Percentiles rank a stretch among this genome's conserved stretches.
phyloP scores from a whole-genome alignment of 2,888 invertebrate species.

The Calameuta idolon region DNA sequence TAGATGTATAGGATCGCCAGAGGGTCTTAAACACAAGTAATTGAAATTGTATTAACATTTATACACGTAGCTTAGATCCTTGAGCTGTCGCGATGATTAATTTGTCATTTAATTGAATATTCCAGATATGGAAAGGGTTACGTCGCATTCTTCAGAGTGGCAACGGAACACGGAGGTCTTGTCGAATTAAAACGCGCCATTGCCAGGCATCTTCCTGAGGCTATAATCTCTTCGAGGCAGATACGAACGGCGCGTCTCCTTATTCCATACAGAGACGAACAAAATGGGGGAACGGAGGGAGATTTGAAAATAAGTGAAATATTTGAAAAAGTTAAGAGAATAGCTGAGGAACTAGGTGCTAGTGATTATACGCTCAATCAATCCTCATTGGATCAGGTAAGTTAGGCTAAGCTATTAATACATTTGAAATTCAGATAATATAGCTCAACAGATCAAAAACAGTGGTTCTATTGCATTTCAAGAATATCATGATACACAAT shows the following conservation, averaged over 20 bases:
- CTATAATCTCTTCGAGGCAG: constrained; percentile 67
- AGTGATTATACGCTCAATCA: constrained; percentile 73
- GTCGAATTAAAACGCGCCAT: constrained; percentile 61
- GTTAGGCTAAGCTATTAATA: constrained; percentile 10
- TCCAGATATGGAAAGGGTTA: constrained; percentile 72
- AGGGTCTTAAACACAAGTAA: constrained; percentile 73
- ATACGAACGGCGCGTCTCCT: constrained; percentile 68
- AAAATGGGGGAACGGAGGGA: constrained; percentile 50
- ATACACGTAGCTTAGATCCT: neutral
- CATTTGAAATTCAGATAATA: too few species aligned
- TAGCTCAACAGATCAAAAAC: too few species aligned
- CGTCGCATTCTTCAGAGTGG: constrained; percentile 67
- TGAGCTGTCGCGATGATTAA: neutral
- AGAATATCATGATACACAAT: neutral
- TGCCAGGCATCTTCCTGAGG: constrained; percentile 60
- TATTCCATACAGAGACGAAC: constrained; percentile 53
- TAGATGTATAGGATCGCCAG: constrained; percentile 71
- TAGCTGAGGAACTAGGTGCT: constrained; percentile 69
- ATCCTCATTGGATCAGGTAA: constrained; percentile 73
- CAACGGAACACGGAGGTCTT: constrained; percentile 42
- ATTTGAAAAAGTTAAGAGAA: constrained; percentile 68
- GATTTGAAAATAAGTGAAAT: constrained; percentile 67
- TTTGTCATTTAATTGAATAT: neutral
- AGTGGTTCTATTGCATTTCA: neutral
- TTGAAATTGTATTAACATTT: neutral